Conservation (phyloP, 1,140 invertebrate species). For the Meloidogyne hapla region DNA sequence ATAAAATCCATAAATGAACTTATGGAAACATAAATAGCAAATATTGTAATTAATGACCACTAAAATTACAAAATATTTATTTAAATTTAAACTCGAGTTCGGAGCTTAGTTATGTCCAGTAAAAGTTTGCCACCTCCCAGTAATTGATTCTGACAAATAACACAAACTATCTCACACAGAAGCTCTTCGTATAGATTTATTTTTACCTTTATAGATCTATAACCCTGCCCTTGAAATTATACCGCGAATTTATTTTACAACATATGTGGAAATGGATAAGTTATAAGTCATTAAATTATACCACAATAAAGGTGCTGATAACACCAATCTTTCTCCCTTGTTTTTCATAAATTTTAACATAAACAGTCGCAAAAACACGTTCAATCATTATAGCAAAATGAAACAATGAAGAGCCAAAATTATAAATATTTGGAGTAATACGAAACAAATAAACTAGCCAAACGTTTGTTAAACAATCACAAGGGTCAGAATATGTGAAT, state of each 20-base stretch:
- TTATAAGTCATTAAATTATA: not conserved
- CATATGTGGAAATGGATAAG: no score
- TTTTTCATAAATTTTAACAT: conserved; percentile 16
- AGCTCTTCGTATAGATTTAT: no score
- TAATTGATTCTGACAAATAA: no score
- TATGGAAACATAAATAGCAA: conserved; percentile 15
- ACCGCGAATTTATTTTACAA: no score
- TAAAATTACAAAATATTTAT: not conserved
- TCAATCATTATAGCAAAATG: conserved; percentile 14
- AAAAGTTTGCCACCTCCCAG: no score
- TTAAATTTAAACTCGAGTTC: no score
- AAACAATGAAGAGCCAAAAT: conserved; percentile 5
- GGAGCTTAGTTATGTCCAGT: no score
- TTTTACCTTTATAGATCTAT: no score
- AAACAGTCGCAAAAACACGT: conserved; percentile 1
- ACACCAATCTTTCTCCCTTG: conserved; percentile 4
- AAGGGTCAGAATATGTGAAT: conserved; percentile 3
- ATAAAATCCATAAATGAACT: conserved; percentile 8
- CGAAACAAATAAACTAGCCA: conserved; percentile 14
- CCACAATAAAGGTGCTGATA: not conserved
- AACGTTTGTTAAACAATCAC: conserved; percentile 17
- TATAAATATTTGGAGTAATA: conserved; percentile 14
- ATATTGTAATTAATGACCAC: not conserved
- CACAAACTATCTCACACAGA: no score
- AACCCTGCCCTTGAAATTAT: no score